Evolutionary conservation across 2,797 vertebrate species (phyloP).

Genomic region (Denticeps clupeoides): DNA sequence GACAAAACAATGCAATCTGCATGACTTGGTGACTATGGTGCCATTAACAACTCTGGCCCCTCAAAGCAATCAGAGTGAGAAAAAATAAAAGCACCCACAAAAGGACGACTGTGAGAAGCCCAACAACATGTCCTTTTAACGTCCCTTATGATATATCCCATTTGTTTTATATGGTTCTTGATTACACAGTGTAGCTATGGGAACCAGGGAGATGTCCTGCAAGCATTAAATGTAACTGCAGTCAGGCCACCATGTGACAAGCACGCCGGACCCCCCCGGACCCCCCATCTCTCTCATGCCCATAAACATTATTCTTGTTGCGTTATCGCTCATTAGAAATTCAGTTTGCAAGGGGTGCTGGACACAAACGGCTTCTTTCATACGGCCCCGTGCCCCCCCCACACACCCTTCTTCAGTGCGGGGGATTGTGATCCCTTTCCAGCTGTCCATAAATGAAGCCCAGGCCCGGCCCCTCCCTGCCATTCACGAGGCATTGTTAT

Average conservation of each 20-base stretch:
- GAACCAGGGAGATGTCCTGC: slow-evolving; percentile 60
- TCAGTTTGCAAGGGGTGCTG: slow-evolving; percentile 51
- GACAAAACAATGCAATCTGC: slow-evolving; percentile 53
- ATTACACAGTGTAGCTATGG: slow-evolving; percentile 67
- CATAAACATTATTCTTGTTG: slow-evolving; percentile 43
- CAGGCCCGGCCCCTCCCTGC: slow-evolving; percentile 82
- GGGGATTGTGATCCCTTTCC: slow-evolving; percentile 74
- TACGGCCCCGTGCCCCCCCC: slow-evolving; percentile 25
- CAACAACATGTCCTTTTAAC: slow-evolving; percentile 61
- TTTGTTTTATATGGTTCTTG: slow-evolving; percentile 71
- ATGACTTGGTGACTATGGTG: slow-evolving; percentile 59
- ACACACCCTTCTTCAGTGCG: slow-evolving; percentile 47
- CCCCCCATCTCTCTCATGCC: slow-evolving; percentile 19
- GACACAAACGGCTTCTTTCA: slow-evolving; percentile 62
- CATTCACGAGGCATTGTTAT: slow-evolving; percentile 98
- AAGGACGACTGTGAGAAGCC: slow-evolving; percentile 60
- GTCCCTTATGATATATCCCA: slow-evolving; percentile 68
- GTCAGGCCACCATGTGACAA: slow-evolving; percentile 46
- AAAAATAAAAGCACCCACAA: slow-evolving; percentile 49
- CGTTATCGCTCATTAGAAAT: slow-evolving; percentile 41
- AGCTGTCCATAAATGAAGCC: slow-evolving; percentile 98
- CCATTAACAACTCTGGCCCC: slow-evolving; percentile 49
- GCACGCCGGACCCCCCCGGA: slow-evolving; percentile 17
- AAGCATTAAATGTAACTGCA: slow-evolving; percentile 60
- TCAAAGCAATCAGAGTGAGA: slow-evolving; percentile 43